Evolutionary conservation across 2,888 invertebrate genomes (phyloP).

Genomic region (Arctia plantaginis): DNA sequence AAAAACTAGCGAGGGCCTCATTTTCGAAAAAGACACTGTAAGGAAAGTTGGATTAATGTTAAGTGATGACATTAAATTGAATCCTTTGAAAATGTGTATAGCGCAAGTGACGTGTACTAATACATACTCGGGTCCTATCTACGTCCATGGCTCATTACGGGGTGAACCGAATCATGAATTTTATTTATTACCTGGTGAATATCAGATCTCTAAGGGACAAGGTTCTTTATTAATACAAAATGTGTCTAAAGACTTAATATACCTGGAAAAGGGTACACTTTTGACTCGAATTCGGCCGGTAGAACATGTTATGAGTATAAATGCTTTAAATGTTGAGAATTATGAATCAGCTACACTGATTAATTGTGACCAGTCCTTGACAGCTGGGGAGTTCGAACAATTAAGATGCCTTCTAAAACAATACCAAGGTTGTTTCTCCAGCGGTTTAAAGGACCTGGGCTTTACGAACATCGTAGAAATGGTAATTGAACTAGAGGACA

Average conservation of each 20-base stretch:
- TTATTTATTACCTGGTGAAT: background rate
- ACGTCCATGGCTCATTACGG: background rate
- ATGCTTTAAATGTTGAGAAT: too few relatives aligned
- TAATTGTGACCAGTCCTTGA: too few relatives aligned
- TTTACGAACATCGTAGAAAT: too few relatives aligned
- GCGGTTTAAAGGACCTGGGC: too few relatives aligned
- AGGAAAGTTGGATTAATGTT: background rate
- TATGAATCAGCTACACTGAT: too few relatives aligned
- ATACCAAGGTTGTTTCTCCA: too few relatives aligned
- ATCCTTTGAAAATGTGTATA: background rate
- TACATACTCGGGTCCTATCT: background rate
- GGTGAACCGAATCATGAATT: background rate
- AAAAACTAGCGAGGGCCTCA: slow-evolving; percentile 9
- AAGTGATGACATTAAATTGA: background rate
- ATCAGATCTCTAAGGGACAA: background rate
- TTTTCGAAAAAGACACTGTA: background rate
- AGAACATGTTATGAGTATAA: too few relatives aligned
- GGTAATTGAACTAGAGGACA: too few relatives aligned
- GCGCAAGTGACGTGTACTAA: background rate
- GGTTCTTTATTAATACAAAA: background rate
- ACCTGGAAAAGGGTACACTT: background rate
- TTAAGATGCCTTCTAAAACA: too few relatives aligned
- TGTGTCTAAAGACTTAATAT: background rate
- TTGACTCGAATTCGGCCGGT: background rate
- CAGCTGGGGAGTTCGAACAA: too few relatives aligned